Conservation (phyloP, 2,113 vertebrate species). For the Nymphicus hollandicus region DNA sequence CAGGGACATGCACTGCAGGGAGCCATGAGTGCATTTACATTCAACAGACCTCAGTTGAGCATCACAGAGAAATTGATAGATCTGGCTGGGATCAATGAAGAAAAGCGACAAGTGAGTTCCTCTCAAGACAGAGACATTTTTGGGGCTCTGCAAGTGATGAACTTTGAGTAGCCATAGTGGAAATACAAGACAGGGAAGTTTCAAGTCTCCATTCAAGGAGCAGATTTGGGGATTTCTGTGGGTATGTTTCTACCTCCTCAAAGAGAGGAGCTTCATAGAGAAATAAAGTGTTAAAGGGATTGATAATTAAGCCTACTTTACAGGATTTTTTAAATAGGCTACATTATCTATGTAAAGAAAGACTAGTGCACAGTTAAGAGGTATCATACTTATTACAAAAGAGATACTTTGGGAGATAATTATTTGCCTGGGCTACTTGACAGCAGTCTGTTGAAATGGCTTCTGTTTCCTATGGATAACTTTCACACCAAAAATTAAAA, state of each 20-base stretch:
- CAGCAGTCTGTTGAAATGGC: background rate
- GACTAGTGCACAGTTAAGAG: background rate
- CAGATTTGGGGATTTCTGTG: background rate
- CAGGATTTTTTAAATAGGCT: background rate
- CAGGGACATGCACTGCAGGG: fast-evolving
- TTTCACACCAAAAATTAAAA: background rate
- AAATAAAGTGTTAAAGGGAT: background rate
- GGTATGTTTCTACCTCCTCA: background rate
- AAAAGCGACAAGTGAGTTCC: background rate
- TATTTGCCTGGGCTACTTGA: background rate
- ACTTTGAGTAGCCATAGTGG: background rate
- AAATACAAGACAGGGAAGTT: background rate
- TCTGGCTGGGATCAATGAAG: background rate
- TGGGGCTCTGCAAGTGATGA: background rate
- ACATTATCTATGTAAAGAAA: background rate
- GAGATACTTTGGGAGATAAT: background rate
- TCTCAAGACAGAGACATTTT: background rate
- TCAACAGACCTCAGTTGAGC: background rate
- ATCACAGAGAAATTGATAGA: background rate
- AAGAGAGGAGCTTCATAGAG: background rate
- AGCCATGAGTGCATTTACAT: background rate
- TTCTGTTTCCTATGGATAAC: background rate
- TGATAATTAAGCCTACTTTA: background rate
- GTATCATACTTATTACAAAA: background rate
- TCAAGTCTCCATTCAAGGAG: background rate